Evolutionary conservation across 2,113 vertebrate genomes (phyloP).

Genomic region (Panthera tigris): DNA sequence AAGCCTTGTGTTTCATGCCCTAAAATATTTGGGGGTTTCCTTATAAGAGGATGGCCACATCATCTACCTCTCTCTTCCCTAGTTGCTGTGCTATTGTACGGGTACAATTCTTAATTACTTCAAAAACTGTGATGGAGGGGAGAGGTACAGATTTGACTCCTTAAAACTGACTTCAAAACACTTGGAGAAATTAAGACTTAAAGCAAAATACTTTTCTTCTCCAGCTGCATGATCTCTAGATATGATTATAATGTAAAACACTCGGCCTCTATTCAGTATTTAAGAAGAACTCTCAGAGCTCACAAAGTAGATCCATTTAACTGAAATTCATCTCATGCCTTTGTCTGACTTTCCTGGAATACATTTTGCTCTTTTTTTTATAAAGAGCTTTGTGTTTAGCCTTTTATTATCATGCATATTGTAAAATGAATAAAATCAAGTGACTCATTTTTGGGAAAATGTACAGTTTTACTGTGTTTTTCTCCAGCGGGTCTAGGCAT

Average conservation of each 20-base stretch:
- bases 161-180: constrained; percentile 31
- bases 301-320: constrained; percentile 44
- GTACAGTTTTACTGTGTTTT: constrained; percentile 57
- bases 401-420: constrained; percentile 10
- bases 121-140: constrained; percentile 27
- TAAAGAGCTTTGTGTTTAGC: constrained; percentile 60
- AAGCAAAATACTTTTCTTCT: constrained; percentile 27
- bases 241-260: constrained; percentile 36
- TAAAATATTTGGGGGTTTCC: constrained; percentile 34
- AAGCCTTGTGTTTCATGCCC: constrained; percentile 52
- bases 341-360: constrained; percentile 43
- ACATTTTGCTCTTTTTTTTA: constrained; percentile 23
- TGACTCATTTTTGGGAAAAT: constrained; percentile 61
- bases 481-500: constrained; percentile 33
- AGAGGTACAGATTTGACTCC: constrained; percentile 45
- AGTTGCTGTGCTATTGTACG: neutral
- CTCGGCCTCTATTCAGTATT: neutral
- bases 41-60: neutral
- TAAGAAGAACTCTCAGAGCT: constrained; percentile 40
- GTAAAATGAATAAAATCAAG: constrained; percentile 51
- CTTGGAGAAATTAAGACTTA: constrained; percentile 35
- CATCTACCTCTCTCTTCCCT: constrained; percentile 59
- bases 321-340: constrained; percentile 61
- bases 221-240: constrained; percentile 34
- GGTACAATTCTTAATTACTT: constrained; percentile 53